Evolutionary conservation across 2,113 vertebrate species (phyloP).

Genomic region (Aegithalos caudatus): DNA sequence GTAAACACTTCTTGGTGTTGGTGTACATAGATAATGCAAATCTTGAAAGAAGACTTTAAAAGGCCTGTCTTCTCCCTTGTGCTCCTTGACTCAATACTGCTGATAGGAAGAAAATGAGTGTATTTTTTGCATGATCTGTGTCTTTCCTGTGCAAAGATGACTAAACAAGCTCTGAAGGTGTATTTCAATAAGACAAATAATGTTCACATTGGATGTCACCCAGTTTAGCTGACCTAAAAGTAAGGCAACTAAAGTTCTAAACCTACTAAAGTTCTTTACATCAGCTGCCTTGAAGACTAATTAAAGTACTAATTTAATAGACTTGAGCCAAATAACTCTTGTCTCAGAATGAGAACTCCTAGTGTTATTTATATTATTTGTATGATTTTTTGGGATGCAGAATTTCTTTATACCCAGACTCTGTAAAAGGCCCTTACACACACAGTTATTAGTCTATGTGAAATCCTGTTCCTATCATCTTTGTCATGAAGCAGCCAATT

Average conservation of each 20-base stretch:
- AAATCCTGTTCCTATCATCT: neutral
- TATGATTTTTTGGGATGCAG: neutral
- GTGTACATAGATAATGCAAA: neutral
- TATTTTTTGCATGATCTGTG: neutral
- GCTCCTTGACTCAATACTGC: neutral
- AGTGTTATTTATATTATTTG: neutral
- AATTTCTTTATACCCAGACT: neutral
- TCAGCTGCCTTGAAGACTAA: neutral
- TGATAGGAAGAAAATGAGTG: neutral
- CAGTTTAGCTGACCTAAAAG: neutral
- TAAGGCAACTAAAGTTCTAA: neutral
- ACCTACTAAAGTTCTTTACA: neutral
- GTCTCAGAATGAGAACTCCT: neutral
- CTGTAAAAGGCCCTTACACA: neutral
- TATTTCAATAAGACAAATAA: neutral
- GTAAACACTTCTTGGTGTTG: neutral
- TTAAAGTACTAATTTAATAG: neutral
- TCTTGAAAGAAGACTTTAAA: neutral
- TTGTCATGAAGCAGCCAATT: neutral
- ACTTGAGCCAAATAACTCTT: neutral
- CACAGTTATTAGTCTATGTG: neutral
- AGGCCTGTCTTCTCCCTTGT: neutral
- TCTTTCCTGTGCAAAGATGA: neutral
- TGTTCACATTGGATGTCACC: neutral
- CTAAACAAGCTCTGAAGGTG: neutral